These are phyloP conservation scores for Brachymystax lenok DNA, from an alignment of 2,797 vertebrate genomes.

Conservation along the genomic window DNA sequence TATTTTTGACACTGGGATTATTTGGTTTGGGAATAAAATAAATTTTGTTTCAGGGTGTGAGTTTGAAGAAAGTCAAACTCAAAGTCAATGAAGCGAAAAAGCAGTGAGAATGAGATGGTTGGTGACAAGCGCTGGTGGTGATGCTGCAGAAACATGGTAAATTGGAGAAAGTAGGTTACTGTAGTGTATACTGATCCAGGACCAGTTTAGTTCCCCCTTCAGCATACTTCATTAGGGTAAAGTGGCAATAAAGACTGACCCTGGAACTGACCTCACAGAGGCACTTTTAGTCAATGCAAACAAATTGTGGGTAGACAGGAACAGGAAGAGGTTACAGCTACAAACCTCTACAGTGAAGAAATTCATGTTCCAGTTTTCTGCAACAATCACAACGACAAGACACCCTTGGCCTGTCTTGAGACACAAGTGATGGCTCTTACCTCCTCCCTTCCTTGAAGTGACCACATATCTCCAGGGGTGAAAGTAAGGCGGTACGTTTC, in stretches of 20 bases:
- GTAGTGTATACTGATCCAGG: too few relatives aligned
- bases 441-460: too few relatives aligned
- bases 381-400: constrained; percentile 29
- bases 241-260: not conserved
- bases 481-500: too few relatives aligned
- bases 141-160: not conserved
- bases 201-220: not conserved
- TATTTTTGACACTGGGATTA: not conserved
- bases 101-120: not conserved
- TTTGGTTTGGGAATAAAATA: not conserved
- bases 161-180: not conserved
- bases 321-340: constrained; percentile 65
- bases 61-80: not conserved
- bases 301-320: constrained; percentile 39
- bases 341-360: constrained; percentile 30
- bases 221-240: not conserved
- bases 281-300: constrained; percentile 12
- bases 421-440: too few relatives aligned
- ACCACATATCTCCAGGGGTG: too few relatives aligned
- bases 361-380: constrained; percentile 11
- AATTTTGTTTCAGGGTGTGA: not conserved
- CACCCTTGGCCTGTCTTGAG: too few relatives aligned
- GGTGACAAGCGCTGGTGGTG: not conserved
- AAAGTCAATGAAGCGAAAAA: not conserved
- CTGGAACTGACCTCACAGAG: not conserved